These are phyloP conservation scores for Argyra leucocephala DNA, from an alignment of 2,888 invertebrate species.

Conservation along the genomic window DNA sequence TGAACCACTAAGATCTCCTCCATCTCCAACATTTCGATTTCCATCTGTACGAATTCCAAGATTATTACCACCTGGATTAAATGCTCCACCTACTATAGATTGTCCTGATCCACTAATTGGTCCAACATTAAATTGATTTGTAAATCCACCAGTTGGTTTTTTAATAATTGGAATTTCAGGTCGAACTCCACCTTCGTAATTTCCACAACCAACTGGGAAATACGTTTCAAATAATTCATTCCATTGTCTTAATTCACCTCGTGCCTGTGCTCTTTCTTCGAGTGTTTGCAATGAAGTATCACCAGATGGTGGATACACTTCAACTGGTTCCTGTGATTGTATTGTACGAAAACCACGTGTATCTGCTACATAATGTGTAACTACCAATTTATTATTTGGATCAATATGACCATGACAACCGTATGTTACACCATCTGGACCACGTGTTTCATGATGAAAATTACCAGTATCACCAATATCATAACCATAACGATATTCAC, in stretches of 20 bases:
- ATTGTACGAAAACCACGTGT: conserved; percentile 68
- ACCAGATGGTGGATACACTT: conserved; percentile 45
- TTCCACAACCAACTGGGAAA: conserved; percentile 65
- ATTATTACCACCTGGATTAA: conserved; percentile 10
- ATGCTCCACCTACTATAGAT: background rate
- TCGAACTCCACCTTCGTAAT: conserved; percentile 40
- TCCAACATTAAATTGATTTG: conserved; percentile 19
- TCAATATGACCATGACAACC: conserved; percentile 73
- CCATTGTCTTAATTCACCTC: conserved; percentile 56
- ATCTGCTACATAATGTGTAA: conserved; percentile 68
- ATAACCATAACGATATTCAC: conserved; percentile 67
- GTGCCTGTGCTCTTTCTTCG: conserved; percentile 31
- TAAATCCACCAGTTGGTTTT: conserved; percentile 27
- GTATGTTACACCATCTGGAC: conserved; percentile 67
- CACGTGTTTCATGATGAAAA: conserved; percentile 68
- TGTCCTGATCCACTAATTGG: conserved; percentile 14
- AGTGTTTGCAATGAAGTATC: conserved; percentile 23
- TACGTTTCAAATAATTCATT: conserved; percentile 47
- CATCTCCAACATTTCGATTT: conserved; percentile 17
- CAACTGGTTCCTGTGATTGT: conserved; percentile 57
- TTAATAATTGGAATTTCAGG: conserved; percentile 31
- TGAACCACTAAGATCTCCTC: conserved; percentile 18
- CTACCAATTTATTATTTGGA: conserved; percentile 54
- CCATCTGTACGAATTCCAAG: conserved; percentile 12
- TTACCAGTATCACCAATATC: conserved; percentile 65